Conservation (phyloP, 2,113 vertebrate genomes). For the Glaucomys volans region DNA sequence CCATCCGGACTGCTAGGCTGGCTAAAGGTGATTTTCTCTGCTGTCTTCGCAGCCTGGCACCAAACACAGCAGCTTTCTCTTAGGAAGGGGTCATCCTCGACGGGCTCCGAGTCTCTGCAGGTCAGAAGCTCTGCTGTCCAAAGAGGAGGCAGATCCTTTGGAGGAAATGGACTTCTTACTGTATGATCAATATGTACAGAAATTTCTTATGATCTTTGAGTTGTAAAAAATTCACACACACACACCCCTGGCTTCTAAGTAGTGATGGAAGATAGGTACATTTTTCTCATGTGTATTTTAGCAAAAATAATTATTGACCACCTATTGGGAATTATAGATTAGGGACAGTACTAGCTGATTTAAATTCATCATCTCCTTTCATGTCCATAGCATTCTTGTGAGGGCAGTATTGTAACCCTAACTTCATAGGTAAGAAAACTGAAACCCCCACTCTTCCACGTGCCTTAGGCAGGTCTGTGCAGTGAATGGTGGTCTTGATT, state of each 20-base stretch:
- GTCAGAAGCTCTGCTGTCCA: rapidly evolving
- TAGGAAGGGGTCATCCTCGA: rapidly evolving
- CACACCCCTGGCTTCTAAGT: neutral
- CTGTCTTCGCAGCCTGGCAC: no score
- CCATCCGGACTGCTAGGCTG: rapidly evolving
- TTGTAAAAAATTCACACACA: neutral
- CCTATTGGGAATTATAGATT: neutral
- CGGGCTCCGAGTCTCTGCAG: neutral
- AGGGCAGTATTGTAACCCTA: neutral
- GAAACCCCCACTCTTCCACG: neutral
- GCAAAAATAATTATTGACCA: neutral
- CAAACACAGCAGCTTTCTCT: rapidly evolving
- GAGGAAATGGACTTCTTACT: no score
- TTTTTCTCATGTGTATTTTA: neutral
- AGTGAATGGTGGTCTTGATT: neutral
- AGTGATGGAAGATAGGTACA: neutral
- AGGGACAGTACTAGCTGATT: neutral
- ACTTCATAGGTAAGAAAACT: neutral
- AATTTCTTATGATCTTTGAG: neutral
- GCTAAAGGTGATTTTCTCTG: rapidly evolving
- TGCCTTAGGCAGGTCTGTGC: neutral
- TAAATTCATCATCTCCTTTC: neutral
- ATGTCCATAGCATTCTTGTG: rapidly evolving
- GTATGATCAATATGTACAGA: neutral
- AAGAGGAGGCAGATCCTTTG: rapidly evolving